Conservation (phyloP, 2,113 vertebrate genomes). For the Thermophis baileyi region DNA sequence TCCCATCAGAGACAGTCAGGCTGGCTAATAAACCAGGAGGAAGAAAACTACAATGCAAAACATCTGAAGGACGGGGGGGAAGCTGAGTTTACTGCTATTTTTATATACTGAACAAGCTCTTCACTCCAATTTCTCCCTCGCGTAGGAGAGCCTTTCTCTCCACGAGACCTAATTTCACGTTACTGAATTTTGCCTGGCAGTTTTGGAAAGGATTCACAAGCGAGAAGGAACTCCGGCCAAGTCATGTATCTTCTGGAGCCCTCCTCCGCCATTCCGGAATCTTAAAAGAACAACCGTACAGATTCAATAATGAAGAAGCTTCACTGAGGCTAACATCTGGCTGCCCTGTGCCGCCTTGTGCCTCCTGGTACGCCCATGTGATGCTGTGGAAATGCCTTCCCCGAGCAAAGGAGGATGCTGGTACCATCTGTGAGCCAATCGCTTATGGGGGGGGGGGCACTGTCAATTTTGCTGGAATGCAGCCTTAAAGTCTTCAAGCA, state of each 20-base stretch:
- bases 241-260: background rate
- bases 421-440: background rate
- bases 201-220: background rate
- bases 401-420: background rate
- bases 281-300: background rate
- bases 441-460: background rate
- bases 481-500: background rate
- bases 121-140: background rate
- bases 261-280: background rate
- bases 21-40: background rate
- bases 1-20: background rate
- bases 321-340: background rate
- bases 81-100: background rate
- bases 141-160: slow-evolving; percentile 5
- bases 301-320: background rate
- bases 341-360: background rate
- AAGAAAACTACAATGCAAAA: background rate
- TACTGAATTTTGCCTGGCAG: background rate
- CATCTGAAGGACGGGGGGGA: background rate
- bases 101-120: background rate
- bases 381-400: background rate
- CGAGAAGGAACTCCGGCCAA: background rate
- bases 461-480: background rate
- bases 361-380: background rate
- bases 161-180: background rate